phyloP scores from a whole-genome alignment of 92 coral and sea anemone species.

The Ricordea florida region DNA sequence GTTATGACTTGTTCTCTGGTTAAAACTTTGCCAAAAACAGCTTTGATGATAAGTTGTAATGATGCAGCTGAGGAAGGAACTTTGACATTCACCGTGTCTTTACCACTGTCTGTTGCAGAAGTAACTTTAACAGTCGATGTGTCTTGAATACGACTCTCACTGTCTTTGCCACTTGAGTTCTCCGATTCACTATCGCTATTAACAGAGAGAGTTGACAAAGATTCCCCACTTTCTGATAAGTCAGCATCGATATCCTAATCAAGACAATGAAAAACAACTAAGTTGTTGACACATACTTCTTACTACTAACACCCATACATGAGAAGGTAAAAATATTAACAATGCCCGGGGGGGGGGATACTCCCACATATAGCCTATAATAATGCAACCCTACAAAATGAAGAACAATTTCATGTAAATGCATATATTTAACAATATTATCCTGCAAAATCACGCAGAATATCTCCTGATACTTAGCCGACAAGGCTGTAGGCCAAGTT shows the following conservation, averaged over 20 bases:
- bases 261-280: not conserved
- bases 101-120: not conserved
- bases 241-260: constrained; percentile 24
- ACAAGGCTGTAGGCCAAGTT: too few relatives aligned
- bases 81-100: not conserved
- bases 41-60: not conserved
- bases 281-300: constrained; percentile 6
- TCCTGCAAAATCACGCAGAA: too few relatives aligned
- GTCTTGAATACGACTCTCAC: not conserved
- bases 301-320: not conserved
- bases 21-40: not conserved
- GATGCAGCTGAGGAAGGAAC: not conserved
- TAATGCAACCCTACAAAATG: too few relatives aligned
- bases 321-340: too few relatives aligned
- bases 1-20: constrained; percentile 5
- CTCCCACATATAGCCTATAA: too few relatives aligned
- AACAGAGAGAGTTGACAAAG: constrained; percentile 24
- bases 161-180: not conserved
- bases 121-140: not conserved
- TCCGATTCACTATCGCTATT: not conserved
- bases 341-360: too few relatives aligned
- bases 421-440: too few relatives aligned
- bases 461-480: too few relatives aligned
- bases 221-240: constrained; percentile 40
- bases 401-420: too few relatives aligned